A percentile compares a stretch with the other conserved stretches of the same genome.
phyloP scores from a whole-genome alignment of 2,797 vertebrate genomes.

The Simalia tracyae region DNA sequence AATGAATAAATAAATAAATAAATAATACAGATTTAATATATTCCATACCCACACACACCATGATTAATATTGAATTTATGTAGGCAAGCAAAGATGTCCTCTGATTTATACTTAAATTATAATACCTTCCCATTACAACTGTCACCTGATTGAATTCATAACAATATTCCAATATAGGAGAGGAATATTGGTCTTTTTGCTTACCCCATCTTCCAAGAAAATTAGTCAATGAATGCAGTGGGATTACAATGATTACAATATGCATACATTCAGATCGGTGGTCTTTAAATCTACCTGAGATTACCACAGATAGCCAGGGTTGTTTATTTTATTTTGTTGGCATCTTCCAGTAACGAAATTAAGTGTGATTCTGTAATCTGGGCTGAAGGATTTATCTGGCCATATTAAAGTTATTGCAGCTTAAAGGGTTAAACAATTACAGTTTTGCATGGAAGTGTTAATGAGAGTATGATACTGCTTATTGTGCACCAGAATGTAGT shows the following conservation, averaged over 20 bases:
- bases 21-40: too few relatives aligned
- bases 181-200: background rate
- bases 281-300: background rate
- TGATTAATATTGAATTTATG: background rate
- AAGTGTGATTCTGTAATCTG: slow-evolving; percentile 48
- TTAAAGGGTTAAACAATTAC: slow-evolving; percentile 35
- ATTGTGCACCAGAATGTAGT: background rate
- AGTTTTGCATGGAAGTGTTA: slow-evolving; percentile 27
- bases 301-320: background rate
- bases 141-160: background rate
- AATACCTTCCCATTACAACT: background rate
- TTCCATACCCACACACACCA: background rate
- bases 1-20: too few relatives aligned
- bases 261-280: slow-evolving; percentile 32
- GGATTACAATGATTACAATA: slow-evolving; percentile 32
- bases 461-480: slow-evolving; percentile 12
- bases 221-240: slow-evolving; percentile 6
- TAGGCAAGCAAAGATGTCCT: background rate
- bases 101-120: background rate
- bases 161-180: background rate
- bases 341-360: slow-evolving; percentile 57
- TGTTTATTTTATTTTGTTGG: slow-evolving; percentile 47
- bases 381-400: slow-evolving; percentile 37
- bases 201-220: background rate
- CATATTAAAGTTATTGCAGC: slow-evolving; percentile 16